Conservation (phyloP, 2,113 vertebrate species). For the Podilymbus podiceps region DNA sequence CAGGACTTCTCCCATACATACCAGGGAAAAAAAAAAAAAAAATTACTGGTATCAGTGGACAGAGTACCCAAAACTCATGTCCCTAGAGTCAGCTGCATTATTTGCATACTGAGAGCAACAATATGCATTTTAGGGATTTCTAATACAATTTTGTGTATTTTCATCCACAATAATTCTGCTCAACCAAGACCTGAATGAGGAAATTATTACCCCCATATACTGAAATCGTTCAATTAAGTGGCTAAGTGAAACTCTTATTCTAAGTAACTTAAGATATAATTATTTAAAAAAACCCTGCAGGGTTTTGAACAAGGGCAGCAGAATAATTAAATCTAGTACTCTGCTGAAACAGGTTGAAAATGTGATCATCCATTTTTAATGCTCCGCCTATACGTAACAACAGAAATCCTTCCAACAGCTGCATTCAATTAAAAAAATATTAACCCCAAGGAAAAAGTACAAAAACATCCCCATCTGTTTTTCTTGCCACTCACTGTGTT, state of each 20-base stretch:
- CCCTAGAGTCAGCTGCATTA: background rate
- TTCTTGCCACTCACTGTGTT: slow-evolving; percentile 54
- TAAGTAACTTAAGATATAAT: background rate
- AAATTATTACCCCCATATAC: background rate
- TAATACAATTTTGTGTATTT: background rate
- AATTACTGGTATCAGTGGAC: background rate
- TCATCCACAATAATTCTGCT: background rate
- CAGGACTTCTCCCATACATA: background rate
- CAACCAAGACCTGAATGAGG: background rate
- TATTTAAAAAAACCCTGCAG: background rate
- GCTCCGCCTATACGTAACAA: slow-evolving; percentile 20
- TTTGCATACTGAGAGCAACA: background rate
- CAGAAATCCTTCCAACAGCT: slow-evolving; percentile 64
- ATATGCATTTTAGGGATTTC: background rate
- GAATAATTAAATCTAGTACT: slow-evolving; percentile 41
- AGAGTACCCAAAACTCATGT: background rate
- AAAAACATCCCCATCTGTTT: slow-evolving; percentile 58
- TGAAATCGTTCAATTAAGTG: background rate
- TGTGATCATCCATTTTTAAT: slow-evolving; percentile 51
- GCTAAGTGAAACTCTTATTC: background rate
- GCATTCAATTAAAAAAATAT: slow-evolving; percentile 74
- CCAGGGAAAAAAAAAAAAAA: background rate
- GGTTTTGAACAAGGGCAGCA: slow-evolving; percentile 27
- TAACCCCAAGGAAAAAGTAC: slow-evolving; percentile 64
- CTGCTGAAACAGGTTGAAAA: slow-evolving; percentile 36